phyloP scores from a whole-genome alignment of 2,113 vertebrate species.

The Deroptyus accipitrinus region DNA sequence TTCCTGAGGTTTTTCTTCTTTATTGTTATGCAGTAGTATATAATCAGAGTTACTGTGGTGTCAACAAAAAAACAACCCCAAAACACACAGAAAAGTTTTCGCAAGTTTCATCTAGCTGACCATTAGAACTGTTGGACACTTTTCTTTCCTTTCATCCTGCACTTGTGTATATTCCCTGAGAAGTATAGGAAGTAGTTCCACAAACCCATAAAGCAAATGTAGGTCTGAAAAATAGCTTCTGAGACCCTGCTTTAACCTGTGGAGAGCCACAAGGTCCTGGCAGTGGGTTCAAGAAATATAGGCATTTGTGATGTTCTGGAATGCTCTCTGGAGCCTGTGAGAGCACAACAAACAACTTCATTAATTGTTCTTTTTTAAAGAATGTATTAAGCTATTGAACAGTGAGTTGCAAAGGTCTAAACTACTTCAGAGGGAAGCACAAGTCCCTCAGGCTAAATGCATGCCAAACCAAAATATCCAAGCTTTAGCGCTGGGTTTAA shows the following conservation, averaged over 20 bases:
- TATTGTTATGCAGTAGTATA: background rate
- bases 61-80: background rate
- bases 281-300: fast-evolving
- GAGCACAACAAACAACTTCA: background rate
- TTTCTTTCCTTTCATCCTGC: background rate
- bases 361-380: background rate
- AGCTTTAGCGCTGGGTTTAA: background rate
- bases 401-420: background rate
- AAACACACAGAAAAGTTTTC: background rate
- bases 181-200: background rate
- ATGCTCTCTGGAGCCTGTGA: background rate
- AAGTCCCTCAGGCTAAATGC: background rate
- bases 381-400: background rate
- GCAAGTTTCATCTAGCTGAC: background rate
- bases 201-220: background rate
- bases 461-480: background rate
- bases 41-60: background rate
- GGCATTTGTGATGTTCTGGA: background rate
- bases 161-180: background rate
- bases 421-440: background rate
- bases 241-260: background rate
- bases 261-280: background rate
- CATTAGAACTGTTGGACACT: background rate
- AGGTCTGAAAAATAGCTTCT: background rate
- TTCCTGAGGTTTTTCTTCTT: background rate